Evolutionary conservation across 2,888 invertebrate genomes (phyloP).

Genomic region (Serripes groenlandicus): DNA sequence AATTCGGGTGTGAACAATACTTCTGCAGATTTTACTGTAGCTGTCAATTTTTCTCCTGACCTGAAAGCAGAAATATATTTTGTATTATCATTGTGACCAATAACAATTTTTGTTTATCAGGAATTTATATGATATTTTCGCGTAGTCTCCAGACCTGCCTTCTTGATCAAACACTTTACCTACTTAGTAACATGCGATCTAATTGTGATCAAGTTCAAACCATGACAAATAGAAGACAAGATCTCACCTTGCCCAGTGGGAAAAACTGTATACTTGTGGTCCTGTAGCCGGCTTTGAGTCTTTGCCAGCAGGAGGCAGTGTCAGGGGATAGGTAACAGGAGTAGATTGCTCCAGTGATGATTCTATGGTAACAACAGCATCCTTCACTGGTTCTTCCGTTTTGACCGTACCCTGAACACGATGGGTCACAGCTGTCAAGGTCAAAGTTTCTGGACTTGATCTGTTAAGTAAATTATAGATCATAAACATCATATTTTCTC

Average conservation of each 20-base stretch:
- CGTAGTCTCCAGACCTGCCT: too few relatives aligned
- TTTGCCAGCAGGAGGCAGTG: conserved; percentile 52
- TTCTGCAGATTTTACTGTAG: conserved; percentile 91
- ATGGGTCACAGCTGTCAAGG: conserved; percentile 83
- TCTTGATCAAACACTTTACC: too few relatives aligned
- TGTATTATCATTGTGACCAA: too few relatives aligned
- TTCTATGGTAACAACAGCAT: conserved; percentile 83
- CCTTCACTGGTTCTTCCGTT: conserved; percentile 81
- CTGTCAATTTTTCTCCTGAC: conserved; percentile 88
- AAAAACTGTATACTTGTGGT: conserved; percentile 83
- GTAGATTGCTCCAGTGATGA: conserved; percentile 75
- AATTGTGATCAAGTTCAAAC: too few relatives aligned
- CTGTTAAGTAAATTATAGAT: too few relatives aligned
- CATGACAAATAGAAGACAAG: too few relatives aligned
- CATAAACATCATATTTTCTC: too few relatives aligned
- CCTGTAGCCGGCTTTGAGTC: conserved; percentile 24
- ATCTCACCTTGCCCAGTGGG: conserved; percentile 85
- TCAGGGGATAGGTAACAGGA: conserved; percentile 78
- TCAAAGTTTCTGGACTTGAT: conserved; percentile 80
- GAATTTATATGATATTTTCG: too few relatives aligned
- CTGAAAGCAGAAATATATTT: conserved; percentile 63
- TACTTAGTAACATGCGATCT: too few relatives aligned
- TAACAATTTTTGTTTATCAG: too few relatives aligned
- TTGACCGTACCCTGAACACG: conserved; percentile 85
- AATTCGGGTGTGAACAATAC: conserved; percentile 91